Conservation (phyloP, 2,113 vertebrate genomes). For the Cairina moschata region DNA sequence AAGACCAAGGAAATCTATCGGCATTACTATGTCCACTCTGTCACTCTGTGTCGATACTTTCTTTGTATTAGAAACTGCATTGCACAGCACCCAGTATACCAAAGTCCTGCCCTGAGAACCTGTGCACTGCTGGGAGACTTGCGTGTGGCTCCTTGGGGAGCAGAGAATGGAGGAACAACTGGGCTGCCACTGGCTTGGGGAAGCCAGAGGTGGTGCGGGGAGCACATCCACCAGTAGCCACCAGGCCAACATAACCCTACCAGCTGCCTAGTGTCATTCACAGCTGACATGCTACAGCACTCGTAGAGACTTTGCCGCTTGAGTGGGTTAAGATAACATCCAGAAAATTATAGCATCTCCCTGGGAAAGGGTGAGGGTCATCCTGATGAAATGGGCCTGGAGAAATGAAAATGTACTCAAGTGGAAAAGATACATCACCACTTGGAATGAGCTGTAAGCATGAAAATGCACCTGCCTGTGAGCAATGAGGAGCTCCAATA, state of each 20-base stretch:
- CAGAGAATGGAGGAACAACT: background rate
- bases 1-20: background rate
- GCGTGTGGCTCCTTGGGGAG: rapidly evolving
- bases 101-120: rapidly evolving
- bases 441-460: background rate
- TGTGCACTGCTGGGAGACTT: rapidly evolving
- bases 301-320: background rate
- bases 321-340: background rate
- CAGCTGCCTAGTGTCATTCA: background rate
- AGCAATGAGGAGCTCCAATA: background rate
- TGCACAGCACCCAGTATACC: background rate
- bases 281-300: rapidly evolving
- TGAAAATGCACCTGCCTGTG: background rate
- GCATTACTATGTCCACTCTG: background rate
- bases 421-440: background rate
- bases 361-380: background rate
- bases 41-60: background rate
- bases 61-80: background rate
- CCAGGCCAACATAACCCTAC: background rate
- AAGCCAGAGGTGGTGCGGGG: background rate
- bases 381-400: background rate
- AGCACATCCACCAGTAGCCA: rapidly evolving
- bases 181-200: background rate
- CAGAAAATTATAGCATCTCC: background rate
- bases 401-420: background rate